Evolutionary conservation across 1,140 invertebrate species (phyloP), one percentile per base, ranked within the genome.

Genomic region (Achatina immaculata): DNA sequence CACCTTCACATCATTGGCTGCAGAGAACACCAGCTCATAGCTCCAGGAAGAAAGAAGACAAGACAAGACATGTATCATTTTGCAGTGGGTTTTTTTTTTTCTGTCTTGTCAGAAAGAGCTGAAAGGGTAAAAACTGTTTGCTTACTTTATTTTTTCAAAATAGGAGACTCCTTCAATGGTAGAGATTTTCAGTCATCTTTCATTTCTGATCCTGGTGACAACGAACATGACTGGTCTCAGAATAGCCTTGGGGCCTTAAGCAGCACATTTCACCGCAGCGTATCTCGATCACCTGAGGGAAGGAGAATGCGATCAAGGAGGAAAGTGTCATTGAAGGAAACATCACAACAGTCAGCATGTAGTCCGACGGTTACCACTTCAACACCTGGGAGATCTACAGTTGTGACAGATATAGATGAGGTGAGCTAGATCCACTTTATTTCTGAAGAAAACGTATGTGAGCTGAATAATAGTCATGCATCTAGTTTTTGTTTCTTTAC

Each of bases 381-480:
- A 3, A 73, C 71, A 21, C 43, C 43, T 42, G 28, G 38, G 7
- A 78, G 31, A 40, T 75, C 73, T 21, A 43, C 73, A 75, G 36
- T 78, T 45, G 75, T 78, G 6, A 78, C 62, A n/a, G 62, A 78
- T 36, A 43, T 78, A 36, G 76, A 78, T 78, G 19, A 68, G 65
- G 62, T 68, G 0, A 62, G 74, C n/a, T 14, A 11, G 31, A 21
- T 11, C 34, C 11, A n/a, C 31, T 68, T 68, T 68, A 68, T 68
- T n/a, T 68, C 31, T 68, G 31, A 11, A 11, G 11, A 21, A 31
- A 34, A 14, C 14, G 31, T 14, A 34, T 68, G 11, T 68, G 65
- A 34, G 11, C 11, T 68, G 31, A 16, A 11, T n/a, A 68, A n/a
- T 68, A n/a, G n/a, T n/a, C n/a, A n/a, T n/a, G n/a, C n/a, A n/a